These are phyloP conservation scores for Pachymerium ferrugineum DNA, from an alignment of 2,888 invertebrate species.

Conservation along the genomic window DNA sequence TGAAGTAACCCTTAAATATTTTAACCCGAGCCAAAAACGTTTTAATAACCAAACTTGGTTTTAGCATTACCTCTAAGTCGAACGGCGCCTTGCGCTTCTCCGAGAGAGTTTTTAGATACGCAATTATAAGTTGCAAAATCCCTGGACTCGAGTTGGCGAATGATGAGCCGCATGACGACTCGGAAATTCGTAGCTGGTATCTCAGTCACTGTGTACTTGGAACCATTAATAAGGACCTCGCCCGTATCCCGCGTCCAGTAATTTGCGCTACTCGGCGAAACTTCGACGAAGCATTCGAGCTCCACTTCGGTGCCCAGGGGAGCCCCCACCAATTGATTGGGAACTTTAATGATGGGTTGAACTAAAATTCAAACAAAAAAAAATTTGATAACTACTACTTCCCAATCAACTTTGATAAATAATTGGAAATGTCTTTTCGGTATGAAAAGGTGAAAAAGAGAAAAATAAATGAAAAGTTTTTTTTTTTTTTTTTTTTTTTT, in stretches of 20 bases:
- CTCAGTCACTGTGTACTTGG: conserved; percentile 73
- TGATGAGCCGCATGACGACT: conserved; percentile 82
- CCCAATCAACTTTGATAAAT: no score
- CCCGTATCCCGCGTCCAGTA: conserved; percentile 73
- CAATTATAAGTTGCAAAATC: conserved; percentile 90
- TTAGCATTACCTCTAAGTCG: conserved; percentile 84
- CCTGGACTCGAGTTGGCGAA: conserved; percentile 69
- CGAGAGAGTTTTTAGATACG: conserved; percentile 87
- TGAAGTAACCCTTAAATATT: no score
- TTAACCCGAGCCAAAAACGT: no score
- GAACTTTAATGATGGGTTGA: conserved; percentile 90
- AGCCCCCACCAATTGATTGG: conserved; percentile 82
- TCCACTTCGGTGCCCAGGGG: conserved; percentile 85
- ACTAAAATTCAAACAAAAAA: conserved; percentile 55
- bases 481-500: no score
- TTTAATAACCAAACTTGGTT: no score
- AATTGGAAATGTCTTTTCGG: no score
- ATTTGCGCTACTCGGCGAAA: conserved; percentile 83
- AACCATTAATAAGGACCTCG: conserved; percentile 73
- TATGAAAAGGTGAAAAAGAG: neutral
- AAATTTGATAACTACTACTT: neutral
- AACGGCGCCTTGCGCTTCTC: conserved; percentile 89
- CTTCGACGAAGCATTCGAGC: conserved; percentile 87
- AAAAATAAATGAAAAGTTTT: neutral
- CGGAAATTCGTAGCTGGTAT: conserved; percentile 80